A percentile compares a stretch with the other conserved stretches of the same genome.
Conservation (phyloP, 2,797 vertebrate species). For the Diplodus sargus region DNA sequence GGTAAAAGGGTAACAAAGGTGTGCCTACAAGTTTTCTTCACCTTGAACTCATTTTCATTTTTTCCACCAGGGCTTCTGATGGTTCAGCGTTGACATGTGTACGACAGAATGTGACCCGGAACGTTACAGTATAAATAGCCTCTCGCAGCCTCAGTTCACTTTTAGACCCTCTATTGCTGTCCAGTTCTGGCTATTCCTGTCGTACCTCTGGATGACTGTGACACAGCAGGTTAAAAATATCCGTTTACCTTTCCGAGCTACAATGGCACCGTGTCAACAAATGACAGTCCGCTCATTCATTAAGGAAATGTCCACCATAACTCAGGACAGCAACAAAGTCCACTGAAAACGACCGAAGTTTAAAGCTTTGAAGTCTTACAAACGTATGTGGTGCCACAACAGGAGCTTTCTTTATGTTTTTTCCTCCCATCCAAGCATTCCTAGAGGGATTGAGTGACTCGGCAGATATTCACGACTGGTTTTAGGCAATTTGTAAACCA, state of each 20-base stretch:
- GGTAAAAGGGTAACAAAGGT: background rate
- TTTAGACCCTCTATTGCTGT: conserved; percentile 62
- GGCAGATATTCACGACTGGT: conserved; percentile 21
- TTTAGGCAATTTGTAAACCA: conserved; percentile 7
- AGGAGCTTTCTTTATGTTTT: background rate
- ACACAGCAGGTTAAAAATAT: conserved; percentile 90
- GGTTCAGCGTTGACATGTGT: conserved; percentile 16
- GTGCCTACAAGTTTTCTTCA: background rate
- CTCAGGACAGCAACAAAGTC: background rate
- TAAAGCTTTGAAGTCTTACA: background rate
- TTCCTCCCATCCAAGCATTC: background rate
- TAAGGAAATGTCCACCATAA: background rate
- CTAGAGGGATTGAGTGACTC: conserved; percentile 13
- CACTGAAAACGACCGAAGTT: background rate
- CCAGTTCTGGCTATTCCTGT: conserved; percentile 54
- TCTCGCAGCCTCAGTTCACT: conserved; percentile 37
- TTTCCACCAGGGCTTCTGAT: background rate
- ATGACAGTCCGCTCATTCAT: conserved; percentile 21
- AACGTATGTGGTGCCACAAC: background rate
- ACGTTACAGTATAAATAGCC: conserved; percentile 53
- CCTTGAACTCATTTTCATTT: background rate
- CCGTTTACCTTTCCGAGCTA: conserved; percentile 83
- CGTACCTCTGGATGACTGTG: conserved; percentile 75
- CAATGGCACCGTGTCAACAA: conserved; percentile 41
- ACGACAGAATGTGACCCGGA: conserved; percentile 50